Percentiles rank a stretch among this genome's conserved stretches.
These are phyloP conservation scores for Pseudomyrmex cubaensis DNA, from an alignment of 1,140 invertebrate genomes.

Conservation along the genomic window DNA sequence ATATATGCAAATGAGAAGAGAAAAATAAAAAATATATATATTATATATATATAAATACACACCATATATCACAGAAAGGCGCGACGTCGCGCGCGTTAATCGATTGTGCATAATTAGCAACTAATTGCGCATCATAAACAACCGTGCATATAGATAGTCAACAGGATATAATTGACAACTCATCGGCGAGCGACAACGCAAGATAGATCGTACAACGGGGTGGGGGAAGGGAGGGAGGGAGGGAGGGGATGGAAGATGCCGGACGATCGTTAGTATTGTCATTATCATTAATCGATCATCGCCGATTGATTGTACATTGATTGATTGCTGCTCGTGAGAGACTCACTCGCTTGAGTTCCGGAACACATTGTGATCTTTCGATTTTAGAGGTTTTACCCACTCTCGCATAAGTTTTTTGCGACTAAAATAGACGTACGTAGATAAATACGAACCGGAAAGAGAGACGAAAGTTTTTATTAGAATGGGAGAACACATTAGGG, in stretches of 20 bases:
- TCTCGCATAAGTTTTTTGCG: conserved; percentile 52
- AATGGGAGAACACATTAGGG: too few species aligned
- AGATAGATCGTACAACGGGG: conserved; percentile 51
- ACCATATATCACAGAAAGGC: conserved; percentile 43
- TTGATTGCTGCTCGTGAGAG: conserved; percentile 66
- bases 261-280: conserved; percentile 69
- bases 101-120: conserved; percentile 81
- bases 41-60: conserved; percentile 57
- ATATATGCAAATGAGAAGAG: conserved; percentile 52
- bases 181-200: conserved; percentile 68
- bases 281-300: conserved; percentile 67
- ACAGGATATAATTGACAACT: conserved; percentile 74
- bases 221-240: background rate
- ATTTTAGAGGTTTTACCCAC: conserved; percentile 53
- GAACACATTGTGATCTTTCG: conserved; percentile 78
- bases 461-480: background rate
- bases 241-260: background rate
- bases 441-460: background rate
- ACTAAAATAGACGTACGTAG: conserved; percentile 3
- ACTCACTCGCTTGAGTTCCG: conserved; percentile 71
- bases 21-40: conserved; percentile 60
- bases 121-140: conserved; percentile 70
- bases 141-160: conserved; percentile 76
- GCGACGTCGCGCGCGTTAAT: conserved; percentile 60
- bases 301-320: conserved; percentile 66